These are phyloP conservation scores for Hydrotaea diabolus DNA, from an alignment of 2,888 invertebrate genomes.

Conservation along the genomic window DNA sequence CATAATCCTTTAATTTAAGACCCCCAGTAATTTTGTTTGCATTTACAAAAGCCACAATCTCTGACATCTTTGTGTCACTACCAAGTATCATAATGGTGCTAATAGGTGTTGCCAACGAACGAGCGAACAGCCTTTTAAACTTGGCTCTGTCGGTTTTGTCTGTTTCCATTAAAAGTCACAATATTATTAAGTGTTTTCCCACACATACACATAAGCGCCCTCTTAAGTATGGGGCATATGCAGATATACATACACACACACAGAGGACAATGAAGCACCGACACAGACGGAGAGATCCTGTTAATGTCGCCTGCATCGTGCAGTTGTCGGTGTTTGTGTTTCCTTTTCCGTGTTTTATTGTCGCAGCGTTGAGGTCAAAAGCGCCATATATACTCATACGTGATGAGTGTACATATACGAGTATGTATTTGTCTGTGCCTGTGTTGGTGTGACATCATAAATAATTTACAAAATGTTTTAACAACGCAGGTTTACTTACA, in stretches of 20 bases:
- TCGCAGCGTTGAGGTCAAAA: slow-evolving; percentile 38
- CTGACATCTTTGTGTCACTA: background rate
- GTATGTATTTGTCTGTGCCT: background rate
- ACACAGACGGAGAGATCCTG: background rate
- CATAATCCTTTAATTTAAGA: background rate
- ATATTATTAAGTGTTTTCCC: slow-evolving; percentile 22
- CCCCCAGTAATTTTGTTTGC: background rate
- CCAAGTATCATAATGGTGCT: background rate
- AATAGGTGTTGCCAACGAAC: background rate
- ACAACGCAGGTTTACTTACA: background rate
- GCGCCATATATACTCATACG: background rate
- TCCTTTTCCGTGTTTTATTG: slow-evolving; percentile 4
- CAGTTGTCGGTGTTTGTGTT: background rate
- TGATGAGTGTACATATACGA: background rate
- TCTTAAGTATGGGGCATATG: background rate
- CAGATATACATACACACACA: background rate
- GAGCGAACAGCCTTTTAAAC: background rate
- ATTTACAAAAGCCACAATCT: background rate
- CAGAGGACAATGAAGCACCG: background rate
- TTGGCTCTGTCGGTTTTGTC: background rate
- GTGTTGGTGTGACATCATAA: slow-evolving; percentile 30
- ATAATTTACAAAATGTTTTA: slow-evolving; percentile 49
- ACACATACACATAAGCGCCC: background rate
- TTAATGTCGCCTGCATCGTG: no score
- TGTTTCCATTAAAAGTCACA: slow-evolving; percentile 18